phyloP scores from a whole-genome alignment of 2,888 invertebrate species.

The Aspidiotus rigidus region DNA sequence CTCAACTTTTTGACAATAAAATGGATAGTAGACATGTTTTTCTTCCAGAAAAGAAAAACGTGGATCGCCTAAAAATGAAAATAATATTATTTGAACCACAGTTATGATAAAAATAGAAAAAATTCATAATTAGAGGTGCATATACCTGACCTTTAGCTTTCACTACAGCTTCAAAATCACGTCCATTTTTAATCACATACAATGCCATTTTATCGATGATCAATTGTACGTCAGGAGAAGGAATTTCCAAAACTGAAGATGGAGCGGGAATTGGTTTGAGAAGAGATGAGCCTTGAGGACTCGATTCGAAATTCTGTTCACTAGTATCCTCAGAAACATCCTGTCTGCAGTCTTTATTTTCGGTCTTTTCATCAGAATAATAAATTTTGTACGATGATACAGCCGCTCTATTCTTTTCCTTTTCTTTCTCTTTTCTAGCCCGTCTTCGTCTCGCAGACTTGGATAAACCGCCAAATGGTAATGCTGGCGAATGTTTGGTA shows the following conservation, averaged over 20 bases:
- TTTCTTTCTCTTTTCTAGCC: constrained; percentile 33
- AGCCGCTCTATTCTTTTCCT: constrained; percentile 30
- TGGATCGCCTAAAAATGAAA: constrained; percentile 52
- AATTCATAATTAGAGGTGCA: neutral
- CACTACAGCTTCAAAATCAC: constrained; percentile 82
- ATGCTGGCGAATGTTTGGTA: neutral
- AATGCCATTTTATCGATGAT: constrained; percentile 95
- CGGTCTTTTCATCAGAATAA: constrained; percentile 17
- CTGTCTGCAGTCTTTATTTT: neutral
- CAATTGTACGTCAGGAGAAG: constrained; percentile 71
- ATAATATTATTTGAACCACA: neutral
- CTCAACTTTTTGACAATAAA: constrained; percentile 63
- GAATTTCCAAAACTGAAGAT: constrained; percentile 44
- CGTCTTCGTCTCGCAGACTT: constrained; percentile 35
- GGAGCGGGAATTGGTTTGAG: constrained; percentile 27
- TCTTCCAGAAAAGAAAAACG: constrained; percentile 79
- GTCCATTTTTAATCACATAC: constrained; percentile 91
- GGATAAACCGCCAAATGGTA: constrained; percentile 30
- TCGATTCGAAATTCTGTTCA: neutral
- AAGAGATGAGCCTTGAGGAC: neutral
- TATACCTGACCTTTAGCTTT: constrained; percentile 53
- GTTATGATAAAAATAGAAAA: neutral
- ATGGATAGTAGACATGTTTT: constrained; percentile 65
- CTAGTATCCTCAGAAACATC: neutral
- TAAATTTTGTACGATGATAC: constrained; percentile 29